A percentile compares a stretch with the other conserved stretches of the same genome.
These are phyloP conservation scores for Gasterosteus aculeatus DNA, from an alignment of 2,113 vertebrate species.

Conservation along the genomic window DNA sequence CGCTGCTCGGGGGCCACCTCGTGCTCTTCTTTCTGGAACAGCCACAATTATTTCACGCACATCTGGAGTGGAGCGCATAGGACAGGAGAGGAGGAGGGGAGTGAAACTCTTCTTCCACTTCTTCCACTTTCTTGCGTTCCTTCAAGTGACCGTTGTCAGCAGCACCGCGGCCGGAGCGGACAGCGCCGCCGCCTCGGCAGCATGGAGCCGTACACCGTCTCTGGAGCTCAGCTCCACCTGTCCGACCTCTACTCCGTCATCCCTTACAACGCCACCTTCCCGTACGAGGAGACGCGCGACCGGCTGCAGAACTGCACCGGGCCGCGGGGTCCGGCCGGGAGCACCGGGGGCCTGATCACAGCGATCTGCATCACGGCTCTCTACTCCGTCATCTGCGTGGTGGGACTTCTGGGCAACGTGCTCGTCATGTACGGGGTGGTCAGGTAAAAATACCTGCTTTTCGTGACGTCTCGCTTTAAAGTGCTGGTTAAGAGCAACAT, in stretches of 20 bases:
- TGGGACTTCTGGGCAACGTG: constrained; percentile 92
- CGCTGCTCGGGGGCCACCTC: not conserved
- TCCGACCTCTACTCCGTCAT: constrained; percentile 79
- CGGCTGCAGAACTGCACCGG: constrained; percentile 78
- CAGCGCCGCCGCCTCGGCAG: constrained; percentile 42
- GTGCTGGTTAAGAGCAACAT: not conserved
- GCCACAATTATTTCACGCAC: not conserved
- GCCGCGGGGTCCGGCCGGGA: constrained; percentile 60
- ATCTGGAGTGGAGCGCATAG: too few species aligned
- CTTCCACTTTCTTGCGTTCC: not conserved
- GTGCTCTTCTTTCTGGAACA: constrained; percentile 19
- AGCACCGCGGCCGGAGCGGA: constrained; percentile 14
- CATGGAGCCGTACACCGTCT: constrained; percentile 81
- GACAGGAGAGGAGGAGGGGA: too few species aligned
- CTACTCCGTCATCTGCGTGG: constrained; percentile 91
- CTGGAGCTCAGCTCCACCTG: constrained; percentile 66
- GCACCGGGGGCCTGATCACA: constrained; percentile 84
- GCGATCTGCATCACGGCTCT: constrained; percentile 92
- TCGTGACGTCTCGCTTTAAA: not conserved
- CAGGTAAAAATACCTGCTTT: constrained; percentile 78
- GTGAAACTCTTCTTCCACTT: too few species aligned
- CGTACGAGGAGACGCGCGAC: constrained; percentile 65
- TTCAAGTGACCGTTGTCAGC: constrained; percentile 4
- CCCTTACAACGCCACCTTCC: constrained; percentile 80
- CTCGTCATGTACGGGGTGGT: constrained; percentile 95